Base-by-base conservation (phyloP, 2,113 vertebrate genomes). In the Notechis scutatus region DNA sequence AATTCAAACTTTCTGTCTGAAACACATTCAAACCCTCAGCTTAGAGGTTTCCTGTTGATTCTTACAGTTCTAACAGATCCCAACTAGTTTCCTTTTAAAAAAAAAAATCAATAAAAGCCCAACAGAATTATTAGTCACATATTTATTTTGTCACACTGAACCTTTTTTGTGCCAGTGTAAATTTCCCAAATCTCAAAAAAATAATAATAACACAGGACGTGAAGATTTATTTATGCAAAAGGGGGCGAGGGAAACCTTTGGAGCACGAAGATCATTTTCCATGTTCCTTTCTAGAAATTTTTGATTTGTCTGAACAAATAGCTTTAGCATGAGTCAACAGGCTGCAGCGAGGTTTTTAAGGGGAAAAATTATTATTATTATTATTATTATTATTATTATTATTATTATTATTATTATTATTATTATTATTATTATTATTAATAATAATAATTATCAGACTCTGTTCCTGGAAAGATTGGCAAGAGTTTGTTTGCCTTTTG, bases 381-480 rank as follows among this genome's bases (percentile, higher is more conserved):
- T 74, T 74, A 8, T 74, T 39, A 74, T 2, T 39, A 39, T 39
- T 39, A 45, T 45, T 45, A 61, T 11, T 26, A 29, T 61, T 61
- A 64, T 64, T 69, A 69, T 74, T 74, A n/a, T n/a, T n/a, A n/a
- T n/a, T n/a, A n/a, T n/a, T n/a, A n/a, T n/a, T n/a, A n/a, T n/a
- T n/a, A n/a, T n/a, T n/a, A n/a, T n/a, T n/a, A n/a, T n/a, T n/a
- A n/a, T n/a, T n/a, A n/a, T n/a, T n/a, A n/a, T n/a, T n/a, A n/a
- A n/a, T n/a, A n/a, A n/a, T n/a, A n/a, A n/a, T n/a, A n/a, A n/a
- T 74, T 20, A 74, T 74, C n/a, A 18, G 50, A 97, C 96, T 95
- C 95, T 95, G 94, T 96, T 95, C 95, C 95, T 97, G 95, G 96
- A 96, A 94, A 12, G 95, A 94, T 92, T 96, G 96, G 95, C 97